A percentile compares a stretch with the other conserved stretches of the same genome.
phyloP scores from a whole-genome alignment of 2,888 invertebrate genomes.

The Apamea anceps region DNA sequence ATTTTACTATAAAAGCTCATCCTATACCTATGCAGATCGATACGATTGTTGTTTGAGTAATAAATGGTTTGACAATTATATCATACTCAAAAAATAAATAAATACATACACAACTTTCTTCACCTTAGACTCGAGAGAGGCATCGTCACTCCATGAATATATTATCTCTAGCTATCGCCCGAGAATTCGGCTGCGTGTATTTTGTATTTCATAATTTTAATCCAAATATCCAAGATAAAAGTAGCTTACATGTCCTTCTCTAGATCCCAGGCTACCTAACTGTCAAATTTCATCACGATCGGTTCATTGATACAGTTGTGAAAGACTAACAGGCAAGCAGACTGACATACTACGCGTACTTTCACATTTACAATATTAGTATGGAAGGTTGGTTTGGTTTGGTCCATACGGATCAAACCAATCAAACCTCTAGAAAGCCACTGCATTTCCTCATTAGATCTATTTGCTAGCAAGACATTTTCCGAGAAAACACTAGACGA shows the following conservation, averaged over 20 bases:
- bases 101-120: too few species aligned
- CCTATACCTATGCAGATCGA: too few species aligned
- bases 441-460: background rate
- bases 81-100: too few species aligned
- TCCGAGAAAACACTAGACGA: background rate
- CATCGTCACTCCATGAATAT: background rate
- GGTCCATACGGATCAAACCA: background rate
- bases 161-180: background rate
- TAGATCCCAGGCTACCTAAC: background rate
- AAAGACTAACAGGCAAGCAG: background rate
- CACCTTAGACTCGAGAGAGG: background rate
- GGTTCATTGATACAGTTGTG: background rate
- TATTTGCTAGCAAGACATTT: background rate
- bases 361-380: background rate
- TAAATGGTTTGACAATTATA: too few species aligned
- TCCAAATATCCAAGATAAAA: background rate
- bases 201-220: slow-evolving; percentile 1
- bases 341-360: background rate
- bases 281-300: background rate
- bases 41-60: too few species aligned
- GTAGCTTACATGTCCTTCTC: background rate
- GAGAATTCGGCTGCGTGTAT: background rate
- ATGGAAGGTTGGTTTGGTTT: background rate
- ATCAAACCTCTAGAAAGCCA: background rate
- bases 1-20: too few species aligned